Evolutionary conservation across 2,797 vertebrate species (phyloP).

Genomic region (Chelon labrosus): DNA sequence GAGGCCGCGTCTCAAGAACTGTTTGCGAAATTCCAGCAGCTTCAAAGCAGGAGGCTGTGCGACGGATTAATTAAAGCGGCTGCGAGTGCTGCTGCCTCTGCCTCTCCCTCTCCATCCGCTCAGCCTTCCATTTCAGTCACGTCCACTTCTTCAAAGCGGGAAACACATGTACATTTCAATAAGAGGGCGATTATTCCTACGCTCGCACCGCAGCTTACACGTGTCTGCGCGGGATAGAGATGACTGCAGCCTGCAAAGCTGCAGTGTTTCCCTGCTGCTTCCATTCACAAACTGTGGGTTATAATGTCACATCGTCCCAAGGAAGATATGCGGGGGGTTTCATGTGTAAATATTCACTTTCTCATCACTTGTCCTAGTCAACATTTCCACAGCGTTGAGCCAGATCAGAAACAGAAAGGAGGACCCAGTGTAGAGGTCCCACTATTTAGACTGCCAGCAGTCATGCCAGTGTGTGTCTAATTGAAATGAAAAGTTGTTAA

Average conservation of each 20-base stretch:
- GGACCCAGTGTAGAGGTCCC: background rate
- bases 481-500: conserved; percentile 31
- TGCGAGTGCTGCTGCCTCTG: conserved; percentile 24
- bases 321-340: background rate
- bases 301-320: background rate
- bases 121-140: conserved; percentile 60
- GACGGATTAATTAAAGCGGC: conserved; percentile 74
- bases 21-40: conserved; percentile 57
- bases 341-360: conserved; percentile 7
- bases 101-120: conserved; percentile 31
- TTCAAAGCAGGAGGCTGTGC: conserved; percentile 65
- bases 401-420: background rate
- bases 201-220: conserved; percentile 40
- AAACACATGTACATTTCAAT: conserved; percentile 65
- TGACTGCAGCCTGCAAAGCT: conserved; percentile 25
- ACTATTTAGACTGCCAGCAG: background rate
- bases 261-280: conserved; percentile 8
- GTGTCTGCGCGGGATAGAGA: conserved; percentile 29
- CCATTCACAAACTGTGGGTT: conserved; percentile 3
- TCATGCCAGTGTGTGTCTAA: background rate
- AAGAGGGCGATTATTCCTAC: conserved; percentile 42
- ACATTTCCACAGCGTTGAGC: background rate
- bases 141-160: conserved; percentile 62
- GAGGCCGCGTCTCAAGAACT: conserved; percentile 50
- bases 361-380: background rate